These are phyloP conservation scores for Folsomia manolachei DNA, from an alignment of 2,888 invertebrate species.

Conservation along the genomic window DNA sequence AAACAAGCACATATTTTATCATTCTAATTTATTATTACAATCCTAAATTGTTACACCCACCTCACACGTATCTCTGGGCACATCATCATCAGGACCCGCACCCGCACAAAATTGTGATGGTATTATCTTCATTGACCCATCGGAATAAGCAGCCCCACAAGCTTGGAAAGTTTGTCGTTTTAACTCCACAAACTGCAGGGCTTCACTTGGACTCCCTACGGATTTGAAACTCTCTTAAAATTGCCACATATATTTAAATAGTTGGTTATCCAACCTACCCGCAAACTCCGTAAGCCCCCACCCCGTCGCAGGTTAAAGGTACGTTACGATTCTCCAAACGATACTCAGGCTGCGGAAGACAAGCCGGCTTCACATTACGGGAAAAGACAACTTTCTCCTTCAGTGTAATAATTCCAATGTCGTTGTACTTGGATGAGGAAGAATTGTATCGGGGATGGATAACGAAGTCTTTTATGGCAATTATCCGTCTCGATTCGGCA, in stretches of 20 bases:
- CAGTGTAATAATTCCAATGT: slow-evolving; percentile 11
- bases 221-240: neutral
- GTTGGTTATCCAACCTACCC: neutral
- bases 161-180: slow-evolving; percentile 27
- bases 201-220: slow-evolving; percentile 30
- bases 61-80: slow-evolving; percentile 38
- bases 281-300: slow-evolving; percentile 16
- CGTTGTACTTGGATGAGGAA: neutral
- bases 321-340: neutral
- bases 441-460: slow-evolving; percentile 4
- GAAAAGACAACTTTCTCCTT: neutral
- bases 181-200: slow-evolving; percentile 37
- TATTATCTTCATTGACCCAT: slow-evolving; percentile 20
- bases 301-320: neutral
- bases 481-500: neutral
- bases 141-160: slow-evolving; percentile 19
- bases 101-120: slow-evolving; percentile 44
- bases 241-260: no score
- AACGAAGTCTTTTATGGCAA: neutral
- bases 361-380: neutral
- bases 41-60: slow-evolving; percentile 14
- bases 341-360: slow-evolving; percentile 9
- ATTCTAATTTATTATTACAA: neutral
- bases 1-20: neutral
- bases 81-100: slow-evolving; percentile 29